phyloP scores from a whole-genome alignment of 2,888 invertebrate species.

The Parnassius smintheus region DNA sequence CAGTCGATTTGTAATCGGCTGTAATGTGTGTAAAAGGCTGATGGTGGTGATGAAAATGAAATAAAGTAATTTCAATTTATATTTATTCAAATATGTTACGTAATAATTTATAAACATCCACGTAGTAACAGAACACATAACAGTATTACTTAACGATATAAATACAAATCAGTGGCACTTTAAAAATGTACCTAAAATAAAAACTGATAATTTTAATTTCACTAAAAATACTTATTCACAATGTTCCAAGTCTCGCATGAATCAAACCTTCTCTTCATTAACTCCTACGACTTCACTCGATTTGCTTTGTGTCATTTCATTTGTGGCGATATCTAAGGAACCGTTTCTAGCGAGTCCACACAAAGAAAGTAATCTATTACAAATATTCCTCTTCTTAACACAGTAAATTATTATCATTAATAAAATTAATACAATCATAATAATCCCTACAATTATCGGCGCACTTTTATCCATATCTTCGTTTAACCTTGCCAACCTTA shows the following conservation, averaged over 20 bases:
- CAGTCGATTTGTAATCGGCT: no score
- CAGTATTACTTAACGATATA: conserved; percentile 8
- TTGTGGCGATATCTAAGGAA: conserved; percentile 68
- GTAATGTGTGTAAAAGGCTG: no score
- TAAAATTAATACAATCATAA: conserved; percentile 58
- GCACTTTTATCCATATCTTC: conserved; percentile 65
- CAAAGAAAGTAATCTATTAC: conserved; percentile 53
- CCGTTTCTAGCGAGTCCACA: conserved; percentile 72
- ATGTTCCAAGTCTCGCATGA: conserved; percentile 17
- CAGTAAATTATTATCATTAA: conserved; percentile 65
- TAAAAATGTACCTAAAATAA: neutral
- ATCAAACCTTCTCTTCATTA: conserved; percentile 67
- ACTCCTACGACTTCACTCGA: conserved; percentile 56
- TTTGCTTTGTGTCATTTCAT: conserved; percentile 58
- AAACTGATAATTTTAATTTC: neutral
- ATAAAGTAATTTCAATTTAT: conserved; percentile 6
- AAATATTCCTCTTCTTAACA: conserved; percentile 59
- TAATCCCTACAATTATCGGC: conserved; percentile 63
- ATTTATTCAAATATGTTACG: conserved; percentile 10
- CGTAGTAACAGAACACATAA: conserved; percentile 16
- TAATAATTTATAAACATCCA: conserved; percentile 4
- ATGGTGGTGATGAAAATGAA: neutral
- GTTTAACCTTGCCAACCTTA: conserved; percentile 43
- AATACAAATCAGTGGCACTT: conserved; percentile 14
- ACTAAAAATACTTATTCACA: neutral